Base-by-base conservation (phyloP, 2,113 vertebrate genomes). In the Melanerpes formicivorus region DNA sequence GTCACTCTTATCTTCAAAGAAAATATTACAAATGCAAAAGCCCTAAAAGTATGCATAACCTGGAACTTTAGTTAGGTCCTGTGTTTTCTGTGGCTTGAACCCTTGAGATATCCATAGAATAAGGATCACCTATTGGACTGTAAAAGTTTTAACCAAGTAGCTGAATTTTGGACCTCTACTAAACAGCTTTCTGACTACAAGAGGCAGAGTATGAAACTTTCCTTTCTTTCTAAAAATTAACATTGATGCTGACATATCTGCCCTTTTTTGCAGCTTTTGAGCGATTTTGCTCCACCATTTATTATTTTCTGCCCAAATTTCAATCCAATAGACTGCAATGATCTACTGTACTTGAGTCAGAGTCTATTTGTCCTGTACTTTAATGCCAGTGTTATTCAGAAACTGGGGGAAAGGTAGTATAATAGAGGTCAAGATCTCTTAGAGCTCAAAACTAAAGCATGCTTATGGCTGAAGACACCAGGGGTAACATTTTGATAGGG, bases 241-340 rank as follows among this genome's bases (percentile, higher is more conserved):
- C 27, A 8, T 15, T 44, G 14, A 18, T 85, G 32, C 17, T 82
- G 37, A 80, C 29, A 17, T 71, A 6, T 19, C 14, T 83, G 18
- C 6, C 76, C 52, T 76, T 89, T 32, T 79, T 3, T 83, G 27
- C 54, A 82, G 13, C 17, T 82, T 90, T 79, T 84, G 42, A 63
- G 52, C 42, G 15, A 32, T 7, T 86, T 77, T 60, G 5, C 23
- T 88, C 16, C 46, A 58, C 32, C 48, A 64, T 83, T 93, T 77
- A 50, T 87, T 90, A 26, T 80, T 96, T 87, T 92, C 55, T 82
- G 56, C 25, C 21, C 42, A 62, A 17, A 84, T 89, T 92, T 87
- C 67, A 34, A 6, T 64, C 56, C 60, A 15, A 27, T 55, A 27
- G 15, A 55, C 14, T 55, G 54, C 13, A 32, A 5, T 32, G 8